A percentile compares a stretch with the other conserved stretches of the same genome.
Conservation (phyloP, 2,113 vertebrate species). For the Myiagra hebetior region DNA sequence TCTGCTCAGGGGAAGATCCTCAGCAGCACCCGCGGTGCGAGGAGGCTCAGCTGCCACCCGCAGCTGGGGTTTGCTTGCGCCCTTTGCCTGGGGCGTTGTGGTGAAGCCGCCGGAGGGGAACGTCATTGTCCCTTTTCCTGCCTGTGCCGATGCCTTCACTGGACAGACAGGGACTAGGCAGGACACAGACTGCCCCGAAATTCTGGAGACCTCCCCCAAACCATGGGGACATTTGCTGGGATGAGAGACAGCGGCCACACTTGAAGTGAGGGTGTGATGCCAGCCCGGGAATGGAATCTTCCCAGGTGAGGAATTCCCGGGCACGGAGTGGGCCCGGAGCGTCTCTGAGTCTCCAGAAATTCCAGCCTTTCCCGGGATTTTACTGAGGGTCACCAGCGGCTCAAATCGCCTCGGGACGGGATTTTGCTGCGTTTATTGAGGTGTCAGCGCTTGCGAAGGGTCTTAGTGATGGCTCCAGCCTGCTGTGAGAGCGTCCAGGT, state of each 20-base stretch:
- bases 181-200: background rate
- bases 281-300: background rate
- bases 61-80: background rate
- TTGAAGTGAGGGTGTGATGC: background rate
- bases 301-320: background rate
- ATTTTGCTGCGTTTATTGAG: accelerated
- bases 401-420: background rate
- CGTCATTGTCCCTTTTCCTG: background rate
- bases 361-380: background rate
- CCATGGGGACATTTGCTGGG: background rate
- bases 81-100: accelerated
- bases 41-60: background rate
- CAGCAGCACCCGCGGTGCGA: accelerated
- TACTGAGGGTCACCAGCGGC: background rate
- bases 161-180: no score
- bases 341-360: background rate
- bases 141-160: background rate
- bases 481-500: accelerated
- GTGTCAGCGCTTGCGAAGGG: background rate
- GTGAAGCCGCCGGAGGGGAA: background rate
- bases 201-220: background rate
- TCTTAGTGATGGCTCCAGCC: background rate
- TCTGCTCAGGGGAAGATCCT: background rate
- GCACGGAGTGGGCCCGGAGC: accelerated
- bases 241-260: background rate